These are phyloP conservation scores for Armadillidium nasatum DNA, from an alignment of 1,140 invertebrate species.

Conservation along the genomic window DNA sequence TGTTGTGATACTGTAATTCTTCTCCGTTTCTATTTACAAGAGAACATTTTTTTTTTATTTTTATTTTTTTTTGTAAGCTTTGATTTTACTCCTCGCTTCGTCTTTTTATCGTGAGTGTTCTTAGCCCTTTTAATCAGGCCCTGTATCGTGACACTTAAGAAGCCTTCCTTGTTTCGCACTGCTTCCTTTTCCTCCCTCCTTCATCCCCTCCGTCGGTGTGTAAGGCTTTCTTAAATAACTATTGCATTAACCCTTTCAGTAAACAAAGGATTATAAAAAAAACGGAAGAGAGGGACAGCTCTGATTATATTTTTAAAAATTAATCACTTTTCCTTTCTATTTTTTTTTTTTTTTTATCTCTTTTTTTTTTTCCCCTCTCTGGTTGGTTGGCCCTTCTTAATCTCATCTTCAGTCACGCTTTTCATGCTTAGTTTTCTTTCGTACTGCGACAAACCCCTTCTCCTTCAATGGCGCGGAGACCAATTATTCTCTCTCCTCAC, in stretches of 20 bases:
- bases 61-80: background rate
- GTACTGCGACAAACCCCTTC: no score
- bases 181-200: background rate
- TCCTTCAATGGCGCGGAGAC: background rate
- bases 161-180: no score
- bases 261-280: background rate
- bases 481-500: no score
- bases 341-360: background rate
- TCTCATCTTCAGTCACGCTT: background rate
- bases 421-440: background rate
- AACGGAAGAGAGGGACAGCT: background rate
- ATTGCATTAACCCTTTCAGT: background rate
- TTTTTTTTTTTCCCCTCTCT: background rate
- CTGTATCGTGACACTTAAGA: background rate
- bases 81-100: background rate
- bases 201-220: background rate
- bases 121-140: background rate
- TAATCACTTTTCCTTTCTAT: no score
- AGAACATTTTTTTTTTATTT: no score
- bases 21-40: no score
- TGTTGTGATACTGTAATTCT: no score
- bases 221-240: background rate
- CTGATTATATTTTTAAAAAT: no score
- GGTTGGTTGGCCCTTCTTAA: no score
- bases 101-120: background rate